Conservation (phyloP, 2,113 vertebrate species). For the Thermophis baileyi region DNA sequence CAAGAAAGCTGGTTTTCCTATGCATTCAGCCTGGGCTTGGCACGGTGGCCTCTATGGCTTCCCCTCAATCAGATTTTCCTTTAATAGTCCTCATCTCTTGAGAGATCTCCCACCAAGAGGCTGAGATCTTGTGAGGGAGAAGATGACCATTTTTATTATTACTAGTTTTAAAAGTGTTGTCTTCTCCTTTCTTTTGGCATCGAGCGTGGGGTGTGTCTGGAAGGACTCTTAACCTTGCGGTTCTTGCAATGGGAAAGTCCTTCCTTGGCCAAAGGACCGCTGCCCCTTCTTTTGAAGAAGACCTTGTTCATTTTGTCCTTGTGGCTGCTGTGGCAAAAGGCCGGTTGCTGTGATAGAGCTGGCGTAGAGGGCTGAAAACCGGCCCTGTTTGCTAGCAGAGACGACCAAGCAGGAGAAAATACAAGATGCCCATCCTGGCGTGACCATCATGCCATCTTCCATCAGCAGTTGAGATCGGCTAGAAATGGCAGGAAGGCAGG, state of each 20-base stretch:
- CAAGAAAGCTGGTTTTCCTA: slow-evolving; percentile 49
- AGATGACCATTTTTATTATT: background rate
- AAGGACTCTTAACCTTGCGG: slow-evolving; percentile 17
- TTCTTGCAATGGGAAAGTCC: background rate
- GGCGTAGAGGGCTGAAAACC: background rate
- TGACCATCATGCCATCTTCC: accelerated
- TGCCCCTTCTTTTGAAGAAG: background rate
- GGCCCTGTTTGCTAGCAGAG: background rate
- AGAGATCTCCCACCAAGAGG: background rate
- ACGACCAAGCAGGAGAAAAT: slow-evolving; percentile 10
- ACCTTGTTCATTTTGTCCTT: background rate
- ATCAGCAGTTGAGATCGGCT: background rate
- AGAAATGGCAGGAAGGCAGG: background rate
- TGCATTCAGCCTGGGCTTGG: slow-evolving; percentile 54
- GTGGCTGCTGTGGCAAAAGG: background rate
- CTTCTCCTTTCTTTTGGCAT: background rate
- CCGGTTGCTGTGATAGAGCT: background rate
- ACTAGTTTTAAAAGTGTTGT: background rate
- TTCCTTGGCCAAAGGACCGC: background rate
- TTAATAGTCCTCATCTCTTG: background rate
- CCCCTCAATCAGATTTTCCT: background rate
- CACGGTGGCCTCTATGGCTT: background rate
- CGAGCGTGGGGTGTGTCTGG: background rate
- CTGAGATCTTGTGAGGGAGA: background rate
- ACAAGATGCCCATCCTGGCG: accelerated